Evolutionary conservation across 2,113 vertebrate species (phyloP).

Genomic region (Python bivittatus): DNA sequence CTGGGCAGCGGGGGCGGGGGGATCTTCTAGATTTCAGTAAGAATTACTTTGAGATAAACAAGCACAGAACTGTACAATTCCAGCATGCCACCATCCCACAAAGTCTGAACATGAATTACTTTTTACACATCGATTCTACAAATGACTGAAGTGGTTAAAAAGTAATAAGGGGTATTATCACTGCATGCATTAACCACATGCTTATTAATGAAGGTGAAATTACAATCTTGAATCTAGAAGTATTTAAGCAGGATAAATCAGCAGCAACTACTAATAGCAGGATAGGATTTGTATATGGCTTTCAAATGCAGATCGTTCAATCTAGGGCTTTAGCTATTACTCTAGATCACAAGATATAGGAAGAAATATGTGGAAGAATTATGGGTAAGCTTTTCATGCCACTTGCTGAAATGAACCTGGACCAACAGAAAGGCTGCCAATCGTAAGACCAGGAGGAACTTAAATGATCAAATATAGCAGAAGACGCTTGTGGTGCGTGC

Average conservation of each 20-base stretch:
- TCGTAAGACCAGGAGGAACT: conserved; percentile 47
- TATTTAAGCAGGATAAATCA: background rate
- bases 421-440: background rate
- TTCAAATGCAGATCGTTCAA: background rate
- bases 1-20: too few relatives aligned
- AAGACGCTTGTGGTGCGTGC: conserved; percentile 32
- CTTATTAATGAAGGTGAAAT: background rate
- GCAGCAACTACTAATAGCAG: background rate
- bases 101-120: background rate
- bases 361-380: background rate
- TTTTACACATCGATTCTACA: background rate
- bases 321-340: conserved; percentile 22
- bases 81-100: background rate
- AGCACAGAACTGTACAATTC: background rate
- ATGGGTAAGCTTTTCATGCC: background rate
- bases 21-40: background rate
- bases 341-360: background rate
- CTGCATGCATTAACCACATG: background rate
- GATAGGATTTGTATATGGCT: background rate
- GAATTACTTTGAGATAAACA: background rate
- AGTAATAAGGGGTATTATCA: background rate
- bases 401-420: background rate
- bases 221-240: background rate
- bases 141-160: background rate
- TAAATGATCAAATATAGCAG: conserved; percentile 59